A percentile compares a stretch with the other conserved stretches of the same genome.
Conservation (phyloP, 1,140 invertebrate genomes). For the Oedothorax gibbosus region DNA sequence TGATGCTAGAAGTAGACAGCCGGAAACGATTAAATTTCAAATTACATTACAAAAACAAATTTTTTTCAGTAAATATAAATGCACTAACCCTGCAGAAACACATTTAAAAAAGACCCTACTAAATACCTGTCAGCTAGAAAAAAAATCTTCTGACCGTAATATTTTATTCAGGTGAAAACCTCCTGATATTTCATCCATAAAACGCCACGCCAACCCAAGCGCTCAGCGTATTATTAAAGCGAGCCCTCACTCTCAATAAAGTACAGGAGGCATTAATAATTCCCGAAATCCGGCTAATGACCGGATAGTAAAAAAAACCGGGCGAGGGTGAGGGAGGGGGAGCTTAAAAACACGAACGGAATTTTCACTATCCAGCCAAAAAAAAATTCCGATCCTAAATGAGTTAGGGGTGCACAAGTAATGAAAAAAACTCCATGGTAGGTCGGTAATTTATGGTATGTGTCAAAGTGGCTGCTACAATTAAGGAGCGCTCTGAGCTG, state of each 20-base stretch:
- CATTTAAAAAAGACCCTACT: no score
- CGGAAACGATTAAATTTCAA: no score
- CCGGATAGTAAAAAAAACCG: slow-evolving; percentile 22
- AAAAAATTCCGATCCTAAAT: slow-evolving; percentile 15
- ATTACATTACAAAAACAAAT: no score
- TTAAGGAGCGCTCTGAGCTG: slow-evolving; percentile 54
- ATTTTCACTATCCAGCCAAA: neutral
- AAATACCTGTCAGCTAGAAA: no score
- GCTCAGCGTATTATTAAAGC: no score
- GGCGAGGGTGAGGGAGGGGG: slow-evolving; percentile 18
- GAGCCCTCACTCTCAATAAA: no score
- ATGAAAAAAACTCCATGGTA: slow-evolving; percentile 24
- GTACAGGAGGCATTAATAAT: slow-evolving; percentile 55
- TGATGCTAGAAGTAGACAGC: no score
- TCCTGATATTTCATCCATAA: neutral
- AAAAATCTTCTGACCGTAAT: no score
- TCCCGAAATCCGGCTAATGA: slow-evolving; percentile 57
- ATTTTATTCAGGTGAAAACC: neutral
- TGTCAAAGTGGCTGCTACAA: slow-evolving; percentile 60
- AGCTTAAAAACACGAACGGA: slow-evolving; percentile 37
- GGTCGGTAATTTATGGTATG: slow-evolving; percentile 57
- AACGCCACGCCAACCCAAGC: no score
- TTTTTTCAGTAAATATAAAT: no score
- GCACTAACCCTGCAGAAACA: no score
- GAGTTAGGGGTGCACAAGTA: neutral